Base-by-base conservation (phyloP, 2,888 invertebrate genomes). In the Caenorhabditis macrosperma region DNA sequence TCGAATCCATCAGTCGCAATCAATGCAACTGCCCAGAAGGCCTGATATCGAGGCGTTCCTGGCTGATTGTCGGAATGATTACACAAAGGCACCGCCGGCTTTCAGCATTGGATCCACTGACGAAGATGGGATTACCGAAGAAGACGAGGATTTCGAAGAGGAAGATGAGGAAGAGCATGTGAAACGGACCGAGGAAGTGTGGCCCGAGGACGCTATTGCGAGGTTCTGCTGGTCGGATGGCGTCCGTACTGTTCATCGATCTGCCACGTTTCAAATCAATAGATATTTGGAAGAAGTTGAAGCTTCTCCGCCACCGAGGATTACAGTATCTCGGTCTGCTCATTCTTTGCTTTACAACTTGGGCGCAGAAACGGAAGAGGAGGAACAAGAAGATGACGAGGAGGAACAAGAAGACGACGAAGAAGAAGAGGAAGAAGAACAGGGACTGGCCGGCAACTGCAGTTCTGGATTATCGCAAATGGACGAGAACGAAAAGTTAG, bases 21-120 rank as follows among this genome's bases (percentile, higher is more conserved):
- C 83, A 7, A 79, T 83, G 68, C 77, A 82, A 24, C 55, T 83
- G 1, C 81, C 81, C 15, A 68, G 76, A 12, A 50, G 82, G 3
- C 83, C 83, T 1, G 75, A 77, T 35, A 78, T 82, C 17, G 71
- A 69, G 10, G 82, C 75, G n/a, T 82, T 82, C 22, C 48, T 82
- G 48, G 66, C 72, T 17, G 80, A 82, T 26, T 68, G 67, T 15
- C 67, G 74, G 9, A 74, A 81, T 20, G 82, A 84, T 41, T 59
- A 57, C 28, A 60, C 63, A 0, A 46, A 55, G 10, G 55, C 57
- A 22, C 72, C 72, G 38, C 71, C 71, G 26, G 60, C 59, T 48
- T 78, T 78, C n/a, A 78, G 60, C 28, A 72, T 78, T 48, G 78
- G 52, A 26, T 67, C 78, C 12, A 35, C 54, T 24, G 55, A 55